Base-by-base conservation (phyloP, 2,888 invertebrate genomes). In the Microplitis manilae region DNA sequence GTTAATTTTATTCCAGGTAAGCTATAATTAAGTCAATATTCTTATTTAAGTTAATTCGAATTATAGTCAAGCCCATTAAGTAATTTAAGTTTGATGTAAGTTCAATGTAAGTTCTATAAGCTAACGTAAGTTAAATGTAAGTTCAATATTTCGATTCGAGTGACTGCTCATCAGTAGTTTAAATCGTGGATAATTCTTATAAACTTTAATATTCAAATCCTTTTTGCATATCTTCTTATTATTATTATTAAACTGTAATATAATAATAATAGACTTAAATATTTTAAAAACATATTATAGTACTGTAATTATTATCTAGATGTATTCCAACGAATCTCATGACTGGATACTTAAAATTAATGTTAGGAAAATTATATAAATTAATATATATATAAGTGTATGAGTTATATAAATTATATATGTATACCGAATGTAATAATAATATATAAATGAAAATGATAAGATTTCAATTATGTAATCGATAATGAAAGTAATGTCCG, bases 401-500 rank as follows among this genome's bases (percentile, higher is more conserved):
- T 62, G 7, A 62, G 62, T 17, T 50, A 50, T 13, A 38, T 50
- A 30, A 30, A 30, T 30, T 30, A 30, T 30, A 30, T 30, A 30
- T 30, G 30, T 30, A 50, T 50, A 50, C 9, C 50, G 13, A 41
- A 4, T 41, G 41, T 41, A 41, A 64, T 75, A 70, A 61, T n/a
- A 39, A 79, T 59, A 77, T 75, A 65, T 69, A 68, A 39, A 75
- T 60, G 41, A 75, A 79, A 77, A 75, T 77, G 68, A 71, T 79
- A 77, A 76, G 30, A 30, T 30, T 30, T 30, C 4, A 30, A 75
- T 79, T 15, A 40, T 9, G 61, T 72, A 72, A 77, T 77, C 15
- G 20, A 68, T 76, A 77, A 72, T 78, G 81, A 79, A 82, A 83
- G 79, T 81, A 80, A 81, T 78, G 81, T 81, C 81, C 81, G 83